Evolutionary conservation across 92 coral and sea anemone genomes (phyloP), one percentile per base, ranked within the genome.

Genomic region (Parazoanthus swiftii): DNA sequence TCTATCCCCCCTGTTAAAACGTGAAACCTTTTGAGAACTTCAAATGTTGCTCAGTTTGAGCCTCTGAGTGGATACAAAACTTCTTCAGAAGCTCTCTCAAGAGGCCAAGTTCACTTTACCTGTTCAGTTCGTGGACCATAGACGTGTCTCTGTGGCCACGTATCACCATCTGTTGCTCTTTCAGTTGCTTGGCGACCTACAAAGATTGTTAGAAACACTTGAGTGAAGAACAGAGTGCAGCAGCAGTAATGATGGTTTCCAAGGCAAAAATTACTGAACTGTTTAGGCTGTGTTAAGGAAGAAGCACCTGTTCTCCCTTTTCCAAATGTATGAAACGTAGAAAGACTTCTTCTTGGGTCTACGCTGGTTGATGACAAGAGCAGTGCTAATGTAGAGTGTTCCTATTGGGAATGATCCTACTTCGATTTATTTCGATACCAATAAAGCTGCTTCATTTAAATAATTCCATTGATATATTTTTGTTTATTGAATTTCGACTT

Each of bases 111-210:
- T 43, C 7, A 43, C 29, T 44, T 7, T 81, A 97, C 99, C 99
- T 93, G 97, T 97, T 97, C 65, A 97, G 94, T 86, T 97, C 99
- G 59, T 97, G 99, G 67, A 97, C 96, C 99, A 97, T 95, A 25
- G 99, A 97, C 92, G 95, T 97, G 90, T 97, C 99, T 11, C 99
- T 89, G 92, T 97, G 99, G 33, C 99, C 99, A 59, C 99, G 97
- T 98, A 97, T 97, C 76, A 97, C 99, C 99, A 97, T 97, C 80
- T 97, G 99, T 86, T 97, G 99, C 51, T 97, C 99, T 83, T 97
- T 97, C 92, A 97, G 95, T 90, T 97, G 99, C 91, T 97, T 97
- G 74, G 99, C 97, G 86, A 95, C 98, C 98, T 95, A 56, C 26
- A 38, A 5, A 16, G 33, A 43, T 26, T 68, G 65, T 29, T 33